Base-by-base conservation (phyloP, 2,113 vertebrate genomes). In the Tachycineta bicolor region DNA sequence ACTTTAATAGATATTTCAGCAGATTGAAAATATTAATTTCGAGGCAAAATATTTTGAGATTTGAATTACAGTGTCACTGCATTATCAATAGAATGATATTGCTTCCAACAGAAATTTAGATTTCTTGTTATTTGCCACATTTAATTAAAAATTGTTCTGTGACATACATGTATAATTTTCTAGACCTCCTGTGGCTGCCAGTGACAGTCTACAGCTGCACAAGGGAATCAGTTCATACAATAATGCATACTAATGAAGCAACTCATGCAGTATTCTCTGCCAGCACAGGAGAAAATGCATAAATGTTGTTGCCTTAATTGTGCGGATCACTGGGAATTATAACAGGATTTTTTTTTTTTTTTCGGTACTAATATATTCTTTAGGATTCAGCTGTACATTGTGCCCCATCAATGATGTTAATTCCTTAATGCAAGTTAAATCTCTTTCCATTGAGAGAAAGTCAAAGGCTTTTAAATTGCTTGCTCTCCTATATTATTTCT, bases 91-190 rank as follows among this genome's bases (percentile, higher is more conserved):
- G 53, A 91, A 92, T 24, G 1, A 68, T 90, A 89, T 83, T 82
- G 76, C 34, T 28, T 60, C 88, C 76, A 96, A 87, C 80, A 65
- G 11, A 91, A 94, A 84, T 69, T 83, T 33, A 87, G 43, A 85
- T 91, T 83, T 83, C n/a, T 95, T 92, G 22, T 55, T 89, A 82
- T 79, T 88, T 95, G 41, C 18, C 46, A 84, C 33, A 87, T 96
- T 97, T 90, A 96, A 95, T 94, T 95, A 90, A 88, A 97, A 96
- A 94, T 59, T 60, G 91, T 83, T 92, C 76, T 71, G 74, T 93
- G 83, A 94, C 77, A 90, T 50, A 90, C 50, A 89, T 94, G n/a
- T 47, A 93, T 85, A 87, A 95, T 88, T 93, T 93, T 70, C 41
- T 77, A 79, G 76, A 73, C 26, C n/a, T 95, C 70, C 58, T 71